phyloP scores from a whole-genome alignment of 2,113 vertebrate species.

The Phoenicopterus ruber region DNA sequence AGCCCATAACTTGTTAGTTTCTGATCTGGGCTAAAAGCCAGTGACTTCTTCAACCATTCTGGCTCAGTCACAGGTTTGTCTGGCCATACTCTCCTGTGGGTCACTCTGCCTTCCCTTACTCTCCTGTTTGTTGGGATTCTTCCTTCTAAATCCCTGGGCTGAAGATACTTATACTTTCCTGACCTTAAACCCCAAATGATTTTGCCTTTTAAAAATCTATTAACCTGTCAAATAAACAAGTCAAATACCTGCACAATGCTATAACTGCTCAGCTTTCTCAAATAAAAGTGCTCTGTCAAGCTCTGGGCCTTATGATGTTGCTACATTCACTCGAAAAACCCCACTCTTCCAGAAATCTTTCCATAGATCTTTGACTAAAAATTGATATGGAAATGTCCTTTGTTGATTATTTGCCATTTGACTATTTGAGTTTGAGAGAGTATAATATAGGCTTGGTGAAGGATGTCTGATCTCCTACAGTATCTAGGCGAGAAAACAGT shows the following conservation, averaged over 20 bases:
- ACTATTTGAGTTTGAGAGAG: neutral
- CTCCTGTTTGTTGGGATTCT: neutral
- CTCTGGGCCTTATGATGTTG: neutral
- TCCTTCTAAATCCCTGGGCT: neutral
- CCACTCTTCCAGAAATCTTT: neutral
- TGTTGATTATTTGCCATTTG: neutral
- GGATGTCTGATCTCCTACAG: neutral
- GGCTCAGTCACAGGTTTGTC: neutral
- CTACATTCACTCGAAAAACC: neutral
- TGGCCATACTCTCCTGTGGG: neutral
- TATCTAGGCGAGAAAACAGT: neutral
- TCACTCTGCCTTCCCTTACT: neutral
- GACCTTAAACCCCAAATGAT: neutral
- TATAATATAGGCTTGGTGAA: neutral
- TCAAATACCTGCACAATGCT: neutral
- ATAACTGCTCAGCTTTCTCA: neutral
- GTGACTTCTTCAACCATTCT: neutral
- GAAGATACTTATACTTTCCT: neutral
- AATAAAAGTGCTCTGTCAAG: neutral
- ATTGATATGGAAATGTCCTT: neutral
- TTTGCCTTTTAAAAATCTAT: neutral
- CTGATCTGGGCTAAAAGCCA: neutral
- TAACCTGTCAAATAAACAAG: neutral
- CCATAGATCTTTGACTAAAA: neutral
- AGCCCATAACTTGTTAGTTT: neutral